Percentiles rank a stretch among this genome's conserved stretches.
Evolutionary conservation across 2,888 invertebrate genomes (phyloP).

Genomic region (Charanyca ferruginea): DNA sequence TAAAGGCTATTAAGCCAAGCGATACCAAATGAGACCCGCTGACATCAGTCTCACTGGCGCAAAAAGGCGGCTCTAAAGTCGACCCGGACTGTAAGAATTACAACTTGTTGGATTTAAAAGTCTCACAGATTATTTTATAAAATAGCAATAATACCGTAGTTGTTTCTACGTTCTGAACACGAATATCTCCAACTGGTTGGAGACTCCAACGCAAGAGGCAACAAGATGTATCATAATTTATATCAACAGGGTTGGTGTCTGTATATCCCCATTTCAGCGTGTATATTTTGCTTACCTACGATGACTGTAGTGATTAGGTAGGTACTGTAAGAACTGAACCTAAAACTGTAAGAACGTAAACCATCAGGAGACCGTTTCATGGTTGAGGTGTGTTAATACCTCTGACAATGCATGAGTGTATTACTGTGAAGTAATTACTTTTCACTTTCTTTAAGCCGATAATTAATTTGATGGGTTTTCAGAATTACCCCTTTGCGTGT

Average conservation of each 20-base stretch:
- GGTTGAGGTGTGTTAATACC: slow-evolving; percentile 13
- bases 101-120: no score
- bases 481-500: slow-evolving; percentile 25
- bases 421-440: slow-evolving; percentile 4
- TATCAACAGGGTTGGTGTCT: no score
- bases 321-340: neutral
- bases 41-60: neutral
- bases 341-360: slow-evolving; percentile 8
- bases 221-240: neutral
- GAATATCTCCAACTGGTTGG: no score
- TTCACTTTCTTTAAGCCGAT: slow-evolving; percentile 10
- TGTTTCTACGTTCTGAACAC: neutral
- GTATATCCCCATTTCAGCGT: no score
- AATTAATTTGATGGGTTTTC: slow-evolving; percentile 27
- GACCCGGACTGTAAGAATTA: no score
- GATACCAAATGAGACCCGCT: no score
- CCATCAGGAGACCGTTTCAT: slow-evolving; percentile 10
- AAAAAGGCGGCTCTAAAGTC: no score
- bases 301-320: neutral
- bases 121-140: neutral
- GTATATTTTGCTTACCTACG: neutral
- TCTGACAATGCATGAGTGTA: neutral
- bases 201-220: no score
- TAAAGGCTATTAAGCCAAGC: no score
- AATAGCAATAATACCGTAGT: neutral